Percentiles rank a stretch among this genome's conserved stretches.
These are phyloP conservation scores for Sebastes schlegelii DNA, from an alignment of 2,113 vertebrate species.

Conservation along the genomic window DNA sequence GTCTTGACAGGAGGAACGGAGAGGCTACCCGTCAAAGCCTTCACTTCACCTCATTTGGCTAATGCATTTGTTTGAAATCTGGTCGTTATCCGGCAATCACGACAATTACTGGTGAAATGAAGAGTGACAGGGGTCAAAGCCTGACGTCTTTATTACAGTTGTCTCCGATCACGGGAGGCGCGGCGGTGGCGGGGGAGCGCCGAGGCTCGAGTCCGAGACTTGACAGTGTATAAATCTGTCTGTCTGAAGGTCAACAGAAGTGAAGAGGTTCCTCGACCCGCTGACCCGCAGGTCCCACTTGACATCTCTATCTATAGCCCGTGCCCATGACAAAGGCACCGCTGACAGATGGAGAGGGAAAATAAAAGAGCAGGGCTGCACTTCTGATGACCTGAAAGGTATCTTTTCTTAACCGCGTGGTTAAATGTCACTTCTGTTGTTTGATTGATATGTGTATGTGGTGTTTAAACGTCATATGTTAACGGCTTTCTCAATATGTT, in stretches of 20 bases:
- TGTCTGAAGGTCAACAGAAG: conserved; percentile 85
- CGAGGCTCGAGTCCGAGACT: conserved; percentile 26
- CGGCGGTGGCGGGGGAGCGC: conserved; percentile 36
- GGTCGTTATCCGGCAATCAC: conserved; percentile 56
- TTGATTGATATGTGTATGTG: conserved; percentile 10
- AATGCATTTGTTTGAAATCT: conserved; percentile 57
- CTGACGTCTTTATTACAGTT: conserved; percentile 70
- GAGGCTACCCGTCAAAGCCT: conserved; percentile 59
- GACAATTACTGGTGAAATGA: conserved; percentile 74
- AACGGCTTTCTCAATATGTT: neutral
- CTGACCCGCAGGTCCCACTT: conserved; percentile 73
- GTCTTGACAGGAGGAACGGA: conserved; percentile 62
- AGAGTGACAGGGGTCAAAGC: conserved; percentile 74
- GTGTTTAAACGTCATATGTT: conserved; percentile 7
- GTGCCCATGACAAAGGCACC: conserved; percentile 62
- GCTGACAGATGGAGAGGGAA: conserved; percentile 61
- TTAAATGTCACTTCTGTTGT: conserved; percentile 49
- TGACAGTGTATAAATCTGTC: conserved; percentile 84
- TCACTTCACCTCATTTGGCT: conserved; percentile 70
- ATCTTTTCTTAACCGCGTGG: conserved; percentile 42
- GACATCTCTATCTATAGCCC: conserved; percentile 83
- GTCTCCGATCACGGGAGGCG: conserved; percentile 58
- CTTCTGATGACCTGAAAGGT: conserved; percentile 55
- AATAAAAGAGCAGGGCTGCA: conserved; percentile 64
- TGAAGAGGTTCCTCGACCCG: conserved; percentile 79